Evolutionary conservation across 2,113 vertebrate species (phyloP).

Genomic region (Hippocampus zosterae): DNA sequence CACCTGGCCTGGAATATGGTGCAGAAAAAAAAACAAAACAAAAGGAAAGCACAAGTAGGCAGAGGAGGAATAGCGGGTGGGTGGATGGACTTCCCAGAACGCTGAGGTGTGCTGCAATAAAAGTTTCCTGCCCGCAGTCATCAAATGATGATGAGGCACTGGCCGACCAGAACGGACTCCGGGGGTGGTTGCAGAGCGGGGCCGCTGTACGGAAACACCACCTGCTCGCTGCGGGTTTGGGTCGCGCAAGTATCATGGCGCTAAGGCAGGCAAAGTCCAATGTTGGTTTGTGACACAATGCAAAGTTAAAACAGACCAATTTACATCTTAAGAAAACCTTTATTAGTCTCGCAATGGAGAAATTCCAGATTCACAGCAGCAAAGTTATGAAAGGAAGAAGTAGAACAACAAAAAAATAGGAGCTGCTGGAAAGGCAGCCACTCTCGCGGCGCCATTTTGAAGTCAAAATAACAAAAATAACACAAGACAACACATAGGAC

Average conservation of each 20-base stretch:
- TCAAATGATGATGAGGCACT: constrained; percentile 63
- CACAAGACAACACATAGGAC: no score
- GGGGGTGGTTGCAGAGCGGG: constrained; percentile 60
- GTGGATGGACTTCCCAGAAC: constrained; percentile 58
- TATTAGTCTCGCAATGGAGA: no score
- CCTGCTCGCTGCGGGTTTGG: constrained; percentile 42
- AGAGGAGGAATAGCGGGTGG: constrained; percentile 38
- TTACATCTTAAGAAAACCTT: no score
- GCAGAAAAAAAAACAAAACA: neutral
- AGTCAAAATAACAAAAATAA: no score
- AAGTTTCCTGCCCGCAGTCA: constrained; percentile 50
- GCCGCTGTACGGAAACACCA: constrained; percentile 51
- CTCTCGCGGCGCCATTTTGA: no score
- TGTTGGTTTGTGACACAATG: no score
- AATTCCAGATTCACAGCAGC: no score
- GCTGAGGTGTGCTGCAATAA: constrained; percentile 69
- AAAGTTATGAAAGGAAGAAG: no score
- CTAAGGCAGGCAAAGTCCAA: no score
- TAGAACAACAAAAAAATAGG: no score
- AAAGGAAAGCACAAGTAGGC: constrained; percentile 23
- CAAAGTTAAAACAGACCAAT: no score
- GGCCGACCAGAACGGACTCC: constrained; percentile 40
- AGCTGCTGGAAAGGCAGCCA: no score
- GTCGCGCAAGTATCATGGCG: neutral
- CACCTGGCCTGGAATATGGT: constrained; percentile 65